Percentiles rank a stretch among this genome's conserved stretches.
These are phyloP conservation scores for Sylvia borin DNA, from an alignment of 2,797 vertebrate species.

Conservation along the genomic window DNA sequence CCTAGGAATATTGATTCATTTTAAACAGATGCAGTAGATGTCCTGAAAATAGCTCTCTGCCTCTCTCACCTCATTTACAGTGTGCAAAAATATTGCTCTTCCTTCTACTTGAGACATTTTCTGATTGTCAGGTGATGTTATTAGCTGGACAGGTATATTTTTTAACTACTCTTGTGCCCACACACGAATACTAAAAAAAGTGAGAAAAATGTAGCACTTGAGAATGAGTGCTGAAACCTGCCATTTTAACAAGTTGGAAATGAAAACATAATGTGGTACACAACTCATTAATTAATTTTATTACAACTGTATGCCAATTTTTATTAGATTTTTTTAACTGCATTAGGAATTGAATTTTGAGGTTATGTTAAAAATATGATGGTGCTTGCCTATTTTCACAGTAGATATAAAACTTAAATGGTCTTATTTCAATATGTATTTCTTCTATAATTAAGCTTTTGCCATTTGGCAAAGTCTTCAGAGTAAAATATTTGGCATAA, in stretches of 20 bases:
- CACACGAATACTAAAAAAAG: not conserved
- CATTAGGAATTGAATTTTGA: constrained; percentile 35
- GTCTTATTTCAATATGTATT: constrained; percentile 36
- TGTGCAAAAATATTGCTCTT: not conserved
- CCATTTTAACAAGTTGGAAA: constrained; percentile 50
- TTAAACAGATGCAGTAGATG: not conserved
- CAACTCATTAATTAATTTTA: constrained; percentile 53
- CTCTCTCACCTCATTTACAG: not conserved
- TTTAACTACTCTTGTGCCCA: not conserved
- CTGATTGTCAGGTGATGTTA: not conserved
- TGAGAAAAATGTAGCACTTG: not conserved
- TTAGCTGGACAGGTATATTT: not conserved
- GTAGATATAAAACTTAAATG: constrained; percentile 48
- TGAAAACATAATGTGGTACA: constrained; percentile 30
- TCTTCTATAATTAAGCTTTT: constrained; percentile 19
- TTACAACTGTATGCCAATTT: constrained; percentile 15
- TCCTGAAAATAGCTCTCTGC: not conserved
- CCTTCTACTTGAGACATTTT: not conserved
- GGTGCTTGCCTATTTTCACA: constrained; percentile 38
- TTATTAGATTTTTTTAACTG: constrained; percentile 43
- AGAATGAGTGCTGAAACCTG: constrained; percentile 13
- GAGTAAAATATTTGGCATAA: constrained; percentile 45
- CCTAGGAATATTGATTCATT: not conserved
- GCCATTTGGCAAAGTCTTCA: constrained; percentile 35
- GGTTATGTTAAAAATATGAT: constrained; percentile 27